Conservation (phyloP, 2,888 invertebrate genomes). For the Oscheius sp. region DNA sequence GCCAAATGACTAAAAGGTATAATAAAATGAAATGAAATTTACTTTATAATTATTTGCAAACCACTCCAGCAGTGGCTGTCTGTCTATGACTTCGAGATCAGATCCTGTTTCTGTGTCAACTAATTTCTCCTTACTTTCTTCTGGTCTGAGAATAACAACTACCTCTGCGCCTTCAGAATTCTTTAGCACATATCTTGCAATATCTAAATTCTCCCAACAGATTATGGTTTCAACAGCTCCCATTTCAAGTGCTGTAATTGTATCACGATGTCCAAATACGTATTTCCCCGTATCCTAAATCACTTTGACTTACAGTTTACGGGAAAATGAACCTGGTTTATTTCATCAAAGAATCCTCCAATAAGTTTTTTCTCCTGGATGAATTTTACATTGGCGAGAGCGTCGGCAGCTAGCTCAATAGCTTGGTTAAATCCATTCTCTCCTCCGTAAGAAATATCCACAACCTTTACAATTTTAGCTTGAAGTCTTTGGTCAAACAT, state of each 20-base stretch:
- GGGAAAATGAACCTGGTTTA: slow-evolving; percentile 58
- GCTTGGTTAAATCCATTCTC: slow-evolving; percentile 99
- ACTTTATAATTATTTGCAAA: slow-evolving; percentile 99
- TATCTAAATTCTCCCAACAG: slow-evolving; percentile 99
- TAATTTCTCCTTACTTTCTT: slow-evolving; percentile 98
- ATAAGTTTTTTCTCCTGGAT: slow-evolving; percentile 99
- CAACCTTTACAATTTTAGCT: slow-evolving; percentile 96
- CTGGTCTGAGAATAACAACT: slow-evolving; percentile 92
- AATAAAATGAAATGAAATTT: no score
- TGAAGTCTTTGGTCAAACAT: slow-evolving; percentile 93
- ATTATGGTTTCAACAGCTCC: slow-evolving; percentile 98
- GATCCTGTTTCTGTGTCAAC: slow-evolving; percentile 99
- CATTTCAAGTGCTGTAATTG: slow-evolving; percentile 88
- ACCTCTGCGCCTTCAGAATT: slow-evolving; percentile 73
- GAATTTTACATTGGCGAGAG: slow-evolving; percentile 97
- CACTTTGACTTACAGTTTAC: not conserved
- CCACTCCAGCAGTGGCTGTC: slow-evolving; percentile 97
- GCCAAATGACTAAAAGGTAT: slow-evolving; percentile 74
- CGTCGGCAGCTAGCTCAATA: slow-evolving; percentile 97
- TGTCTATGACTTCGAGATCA: slow-evolving; percentile 95
- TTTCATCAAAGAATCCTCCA: slow-evolving; percentile 75
- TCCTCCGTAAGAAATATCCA: slow-evolving; percentile 98
- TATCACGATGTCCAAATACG: slow-evolving; percentile 98
- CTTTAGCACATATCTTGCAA: slow-evolving; percentile 77
- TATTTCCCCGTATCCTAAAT: slow-evolving; percentile 96